Evolutionary conservation across 53 echinoderm and acorn worm genomes (phyloP).

Genomic region (Apostichopus leukothele): DNA sequence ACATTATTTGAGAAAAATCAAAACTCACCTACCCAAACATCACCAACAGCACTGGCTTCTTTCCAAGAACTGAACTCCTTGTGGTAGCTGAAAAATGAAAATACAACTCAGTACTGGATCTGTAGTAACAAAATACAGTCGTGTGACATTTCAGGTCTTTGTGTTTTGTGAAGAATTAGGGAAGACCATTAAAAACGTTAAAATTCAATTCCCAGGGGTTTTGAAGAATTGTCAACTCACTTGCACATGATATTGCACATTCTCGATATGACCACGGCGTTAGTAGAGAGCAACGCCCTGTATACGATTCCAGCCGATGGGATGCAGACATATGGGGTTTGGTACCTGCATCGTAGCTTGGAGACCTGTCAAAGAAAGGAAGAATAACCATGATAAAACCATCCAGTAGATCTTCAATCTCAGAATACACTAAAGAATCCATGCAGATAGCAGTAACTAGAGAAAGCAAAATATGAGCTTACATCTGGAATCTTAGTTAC

Average conservation of each 20-base stretch:
- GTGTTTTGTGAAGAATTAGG: no score
- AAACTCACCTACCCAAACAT: conserved; percentile 26
- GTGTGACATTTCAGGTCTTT: no score
- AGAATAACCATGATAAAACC: no score
- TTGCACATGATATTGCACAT: conserved; percentile 84
- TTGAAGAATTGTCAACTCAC: conserved; percentile 52
- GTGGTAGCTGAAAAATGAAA: conserved; percentile 60
- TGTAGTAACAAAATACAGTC: no score
- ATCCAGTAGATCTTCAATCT: no score
- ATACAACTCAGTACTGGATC: no score
- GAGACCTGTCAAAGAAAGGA: conserved; percentile 59
- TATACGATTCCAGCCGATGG: conserved; percentile 67
- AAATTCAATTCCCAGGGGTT: not conserved
- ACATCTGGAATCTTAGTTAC: no score
- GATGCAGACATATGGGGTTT: conserved; percentile 59
- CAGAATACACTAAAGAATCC: no score
- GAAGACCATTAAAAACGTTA: no score
- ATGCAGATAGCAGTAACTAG: no score
- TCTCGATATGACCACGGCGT: conserved; percentile 65
- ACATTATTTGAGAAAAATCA: not conserved
- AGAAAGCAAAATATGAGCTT: no score
- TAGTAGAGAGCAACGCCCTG: conserved; percentile 65
- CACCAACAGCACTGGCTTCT: conserved; percentile 38
- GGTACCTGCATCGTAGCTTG: conserved; percentile 55
- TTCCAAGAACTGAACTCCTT: conserved; percentile 71